These are phyloP conservation scores for Paraplagusia blochii DNA, from an alignment of 2,113 vertebrate species.

Conservation along the genomic window DNA sequence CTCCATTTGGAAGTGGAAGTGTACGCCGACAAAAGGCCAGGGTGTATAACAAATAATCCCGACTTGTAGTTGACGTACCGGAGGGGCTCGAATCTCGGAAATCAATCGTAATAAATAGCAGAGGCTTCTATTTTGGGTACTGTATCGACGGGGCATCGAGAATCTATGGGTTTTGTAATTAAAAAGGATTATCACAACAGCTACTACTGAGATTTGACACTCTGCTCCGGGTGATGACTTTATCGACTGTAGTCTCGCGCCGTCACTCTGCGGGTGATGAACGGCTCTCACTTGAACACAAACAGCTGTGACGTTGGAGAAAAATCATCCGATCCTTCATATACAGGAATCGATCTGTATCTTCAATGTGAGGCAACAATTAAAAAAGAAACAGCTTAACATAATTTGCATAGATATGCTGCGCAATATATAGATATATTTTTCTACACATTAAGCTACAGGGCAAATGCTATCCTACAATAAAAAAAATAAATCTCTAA, in stretches of 20 bases:
- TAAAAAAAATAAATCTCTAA: too few relatives aligned
- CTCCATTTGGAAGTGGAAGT: too few relatives aligned
- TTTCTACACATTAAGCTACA: too few relatives aligned
- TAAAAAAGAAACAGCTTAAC: too few relatives aligned
- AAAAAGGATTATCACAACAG: constrained; percentile 38
- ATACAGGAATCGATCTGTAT: not conserved
- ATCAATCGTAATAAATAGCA: not conserved
- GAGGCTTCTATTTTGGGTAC: not conserved
- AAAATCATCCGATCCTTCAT: not conserved
- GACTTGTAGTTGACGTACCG: too few relatives aligned
- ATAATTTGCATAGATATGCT: too few relatives aligned
- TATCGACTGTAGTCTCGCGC: constrained; percentile 24
- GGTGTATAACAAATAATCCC: too few relatives aligned
- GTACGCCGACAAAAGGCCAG: too few relatives aligned
- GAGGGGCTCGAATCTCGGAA: not conserved
- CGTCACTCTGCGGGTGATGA: constrained; percentile 12
- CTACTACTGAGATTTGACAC: constrained; percentile 23
- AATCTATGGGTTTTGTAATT: constrained; percentile 31
- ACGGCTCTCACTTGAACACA: constrained; percentile 3
- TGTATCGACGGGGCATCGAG: constrained; percentile 5
- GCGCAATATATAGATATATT: too few relatives aligned
- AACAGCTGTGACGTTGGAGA: not conserved
- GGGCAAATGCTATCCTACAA: too few relatives aligned
- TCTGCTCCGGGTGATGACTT: constrained; percentile 40
- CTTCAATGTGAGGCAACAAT: too few relatives aligned